Base-by-base conservation (phyloP, 2,113 vertebrate species). In the Tylochromis polylepis region DNA sequence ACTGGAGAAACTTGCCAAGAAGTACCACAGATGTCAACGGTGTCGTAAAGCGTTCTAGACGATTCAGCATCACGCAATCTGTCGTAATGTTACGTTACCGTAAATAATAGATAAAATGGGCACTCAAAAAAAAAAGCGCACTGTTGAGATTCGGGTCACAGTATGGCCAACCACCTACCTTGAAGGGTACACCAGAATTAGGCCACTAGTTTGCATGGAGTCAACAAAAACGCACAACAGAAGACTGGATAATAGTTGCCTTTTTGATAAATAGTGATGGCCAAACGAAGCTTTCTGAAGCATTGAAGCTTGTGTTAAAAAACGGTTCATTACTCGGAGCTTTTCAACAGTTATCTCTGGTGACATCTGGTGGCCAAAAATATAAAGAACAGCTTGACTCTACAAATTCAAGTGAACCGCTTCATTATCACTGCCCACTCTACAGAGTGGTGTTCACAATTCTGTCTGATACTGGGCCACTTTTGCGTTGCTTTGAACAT, bases 1-100 rank as follows among this genome's bases (percentile, higher is more conserved):
- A n/a, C 24, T 18, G 27, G 8, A 31, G 3, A 18, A 67, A 38
- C 24, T 8, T 1, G 5, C 2, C 3, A 5, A 5, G 4, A 10
- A 1, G 16, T n/a, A 6, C 11, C 8, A 8, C 59, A 2, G 24
- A 5, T 84, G 78, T 93, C 87, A 92, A 92, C 89, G 89, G 5
- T 86, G 87, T 11, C 93, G 93, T 92, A 94, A 95, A 91, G 77
- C 3, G 67, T 75, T 90, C 58, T 27, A 14, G 87, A 78, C 12
- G 1, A 5, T 62, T 86, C 85, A 3, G 10, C 2, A 20, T 91
- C 85, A 92, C 91, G 93, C 16, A 90, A 91, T 2, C 2, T 38
- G 88, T 85, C 85, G 88, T 62, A 79, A 92, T 2, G 53, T 1
- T 16, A 3, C 24, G 6, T 72, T 89, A 90, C 93, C 93, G 87